Evolutionary conservation across 1,140 invertebrate species (phyloP), one percentile per base, ranked within the genome.

Genomic region (Holcopasites calliopsidis): DNA sequence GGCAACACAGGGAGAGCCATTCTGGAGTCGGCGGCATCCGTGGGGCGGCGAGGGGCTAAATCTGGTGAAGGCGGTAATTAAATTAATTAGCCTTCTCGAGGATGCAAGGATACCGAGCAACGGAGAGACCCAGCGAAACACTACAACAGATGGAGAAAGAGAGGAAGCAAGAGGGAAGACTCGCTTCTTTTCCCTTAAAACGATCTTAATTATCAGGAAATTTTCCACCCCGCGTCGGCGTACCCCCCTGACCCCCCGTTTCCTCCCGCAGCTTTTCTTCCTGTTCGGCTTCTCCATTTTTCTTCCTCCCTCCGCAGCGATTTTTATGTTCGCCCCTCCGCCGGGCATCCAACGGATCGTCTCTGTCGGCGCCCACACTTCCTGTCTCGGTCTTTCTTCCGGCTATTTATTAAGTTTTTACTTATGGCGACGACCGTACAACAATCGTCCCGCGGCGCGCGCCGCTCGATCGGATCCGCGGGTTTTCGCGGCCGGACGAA

Each of bases 41-140:
- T 35, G 64, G 54, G 44, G 61, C 49, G 55, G 72, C 50, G 31
- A 26, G 75, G 74, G 76, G 86, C 70, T 75, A 85, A 88, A 88
- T 88, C 85, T 86, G 85, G 81, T 74, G 71, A 66, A 76, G 69
- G 70, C 82, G 88, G 88, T 90, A 91, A 90, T 89, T 90, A 90
- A 91, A 90, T 90, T 90, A 90, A 90, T 91, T 91, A 90, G 85
- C 87, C 87, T 88, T 85, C 86, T 88, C 76, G 83, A 89, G 85
- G 84, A 89, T 87, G 87, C 87, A 85, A 88, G 87, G 84, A 85
- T 79, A 80, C 72, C 72, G 70, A 58, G 49, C 78, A 55, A 69
- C 66, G 60, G 62, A 72, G 71, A 54, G 60, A 50, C 54, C 44
- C 52, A 21, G 13, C 44, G 66, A 28, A 40, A 65, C 65, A 21